Conservation (phyloP, 2,888 invertebrate species). For the Lycia hirtaria region DNA sequence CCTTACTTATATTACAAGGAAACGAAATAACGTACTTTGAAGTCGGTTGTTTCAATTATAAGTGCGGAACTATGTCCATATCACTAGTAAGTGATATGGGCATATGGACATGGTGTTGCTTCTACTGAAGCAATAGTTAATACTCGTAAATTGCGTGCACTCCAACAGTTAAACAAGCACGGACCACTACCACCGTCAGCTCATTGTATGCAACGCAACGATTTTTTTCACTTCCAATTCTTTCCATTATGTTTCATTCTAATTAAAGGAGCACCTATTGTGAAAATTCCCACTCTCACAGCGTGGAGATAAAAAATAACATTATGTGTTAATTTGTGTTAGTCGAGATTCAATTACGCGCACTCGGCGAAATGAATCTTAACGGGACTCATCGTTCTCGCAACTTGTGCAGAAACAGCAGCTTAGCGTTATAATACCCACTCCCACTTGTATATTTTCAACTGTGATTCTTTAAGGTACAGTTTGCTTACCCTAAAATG, state of each 20-base stretch:
- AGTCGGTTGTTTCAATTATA: too few relatives aligned
- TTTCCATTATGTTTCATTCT: conserved; percentile 61
- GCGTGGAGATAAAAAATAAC: conserved; percentile 55
- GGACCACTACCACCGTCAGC: conserved; percentile 46
- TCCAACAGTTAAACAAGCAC: conserved; percentile 49
- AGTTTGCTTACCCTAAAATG: too few relatives aligned
- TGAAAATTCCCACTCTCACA: conserved; percentile 70
- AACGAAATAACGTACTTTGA: too few relatives aligned
- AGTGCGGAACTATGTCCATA: too few relatives aligned
- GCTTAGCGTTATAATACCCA: conserved; percentile 13
- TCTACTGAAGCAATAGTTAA: background rate
- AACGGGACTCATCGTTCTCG: conserved; percentile 36
- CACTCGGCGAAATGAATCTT: conserved; percentile 38
- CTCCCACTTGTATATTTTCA: conserved; percentile 11
- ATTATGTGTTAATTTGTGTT: conserved; percentile 66
- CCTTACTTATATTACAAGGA: too few relatives aligned
- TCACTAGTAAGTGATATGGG: too few relatives aligned
- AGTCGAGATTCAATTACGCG: conserved; percentile 58
- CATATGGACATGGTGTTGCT: too few relatives aligned
- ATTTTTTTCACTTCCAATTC: conserved; percentile 61
- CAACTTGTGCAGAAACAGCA: conserved; percentile 22
- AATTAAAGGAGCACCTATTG: conserved; percentile 68
- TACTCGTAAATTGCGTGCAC: conserved; percentile 49
- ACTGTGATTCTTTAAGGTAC: too few relatives aligned
- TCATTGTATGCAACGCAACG: conserved; percentile 63